Evolutionary conservation across 2,888 invertebrate genomes (phyloP).

Genomic region (Drosophila buzzatii): DNA sequence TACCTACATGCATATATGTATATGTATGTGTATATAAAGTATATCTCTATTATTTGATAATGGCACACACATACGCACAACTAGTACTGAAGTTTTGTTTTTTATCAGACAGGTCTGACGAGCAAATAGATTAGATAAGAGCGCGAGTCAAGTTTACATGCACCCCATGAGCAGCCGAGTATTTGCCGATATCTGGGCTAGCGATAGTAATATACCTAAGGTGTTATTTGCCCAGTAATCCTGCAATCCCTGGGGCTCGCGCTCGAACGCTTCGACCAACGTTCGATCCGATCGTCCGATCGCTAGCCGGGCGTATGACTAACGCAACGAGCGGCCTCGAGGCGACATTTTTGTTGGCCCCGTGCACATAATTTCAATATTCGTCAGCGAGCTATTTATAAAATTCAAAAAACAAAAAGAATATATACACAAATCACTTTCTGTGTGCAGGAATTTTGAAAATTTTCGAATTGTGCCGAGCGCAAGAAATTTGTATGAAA

Average conservation of each 20-base stretch:
- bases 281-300: conserved; percentile 4
- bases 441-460: conserved; percentile 71
- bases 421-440: conserved; percentile 53
- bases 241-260: conserved; percentile 19
- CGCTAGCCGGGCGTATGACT: conserved; percentile 36
- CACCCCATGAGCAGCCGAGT: conserved; percentile 4
- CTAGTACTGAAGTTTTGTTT: conserved; percentile 5
- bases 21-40: neutral
- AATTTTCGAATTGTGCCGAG: conserved; percentile 70
- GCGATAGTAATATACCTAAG: neutral
- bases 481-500: conserved; percentile 60
- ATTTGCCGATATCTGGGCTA: neutral
- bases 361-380: conserved; percentile 80
- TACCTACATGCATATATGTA: neutral
- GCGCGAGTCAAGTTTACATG: conserved; percentile 33
- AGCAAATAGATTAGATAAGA: conserved; percentile 49
- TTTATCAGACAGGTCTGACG: conserved; percentile 55
- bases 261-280: neutral
- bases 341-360: conserved; percentile 79
- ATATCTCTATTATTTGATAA: conserved; percentile 56
- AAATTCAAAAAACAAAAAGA: conserved; percentile 53
- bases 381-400: conserved; percentile 80
- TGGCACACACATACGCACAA: conserved; percentile 16
- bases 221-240: conserved; percentile 26
- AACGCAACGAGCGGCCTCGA: conserved; percentile 58